Conservation (phyloP, 2,888 invertebrate species). For the Globia sparganii region DNA sequence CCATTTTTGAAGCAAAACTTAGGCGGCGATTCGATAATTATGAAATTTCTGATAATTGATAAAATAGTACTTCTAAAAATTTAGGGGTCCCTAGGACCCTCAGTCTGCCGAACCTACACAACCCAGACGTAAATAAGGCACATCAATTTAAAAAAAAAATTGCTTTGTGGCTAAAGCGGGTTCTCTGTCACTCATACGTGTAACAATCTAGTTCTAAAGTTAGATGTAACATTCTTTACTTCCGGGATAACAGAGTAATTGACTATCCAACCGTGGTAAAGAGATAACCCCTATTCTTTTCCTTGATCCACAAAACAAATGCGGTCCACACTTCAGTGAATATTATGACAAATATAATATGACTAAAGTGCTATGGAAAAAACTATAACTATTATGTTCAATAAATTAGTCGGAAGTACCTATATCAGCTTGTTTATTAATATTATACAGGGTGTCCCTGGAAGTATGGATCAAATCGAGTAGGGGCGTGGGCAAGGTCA, state of each 20-base stretch:
- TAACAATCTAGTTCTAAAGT: too few relatives aligned
- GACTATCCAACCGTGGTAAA: not conserved
- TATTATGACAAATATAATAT: conserved; percentile 22
- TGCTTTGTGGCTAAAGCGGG: too few relatives aligned
- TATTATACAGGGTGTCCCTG: too few relatives aligned
- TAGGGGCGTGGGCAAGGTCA: too few relatives aligned
- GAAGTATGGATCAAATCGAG: too few relatives aligned
- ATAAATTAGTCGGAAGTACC: conserved; percentile 3
- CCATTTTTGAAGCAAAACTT: not conserved
- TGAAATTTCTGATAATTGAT: not conserved
- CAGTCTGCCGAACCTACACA: too few relatives aligned
- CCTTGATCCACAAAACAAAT: conserved; percentile 2
- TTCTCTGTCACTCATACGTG: too few relatives aligned
- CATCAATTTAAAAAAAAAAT: too few relatives aligned
- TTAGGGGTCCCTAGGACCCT: too few relatives aligned
- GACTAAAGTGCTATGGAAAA: conserved; percentile 6
- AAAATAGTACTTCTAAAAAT: too few relatives aligned
- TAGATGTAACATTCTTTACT: not conserved
- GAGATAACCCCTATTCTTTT: not conserved
- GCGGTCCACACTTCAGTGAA: not conserved
- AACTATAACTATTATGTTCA: not conserved
- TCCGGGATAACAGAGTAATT: too few relatives aligned
- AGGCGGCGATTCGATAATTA: not conserved
- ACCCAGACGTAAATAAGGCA: too few relatives aligned
- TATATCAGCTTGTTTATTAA: not conserved